Base-by-base conservation (phyloP, 2,888 invertebrate species). In the Lasioglossum morio region DNA sequence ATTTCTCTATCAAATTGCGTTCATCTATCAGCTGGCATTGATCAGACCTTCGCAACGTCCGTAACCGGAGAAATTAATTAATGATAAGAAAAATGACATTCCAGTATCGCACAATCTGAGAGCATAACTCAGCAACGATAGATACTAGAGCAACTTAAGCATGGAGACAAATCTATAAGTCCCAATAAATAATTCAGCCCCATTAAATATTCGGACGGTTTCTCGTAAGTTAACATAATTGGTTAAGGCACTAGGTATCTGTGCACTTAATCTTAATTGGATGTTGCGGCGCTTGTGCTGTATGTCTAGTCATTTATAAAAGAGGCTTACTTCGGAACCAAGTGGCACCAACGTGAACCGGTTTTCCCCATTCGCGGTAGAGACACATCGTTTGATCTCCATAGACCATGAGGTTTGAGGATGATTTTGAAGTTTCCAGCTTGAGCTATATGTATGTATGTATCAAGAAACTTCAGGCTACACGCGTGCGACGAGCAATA, bases 261-360 rank as follows among this genome's bases (percentile, higher is more conserved):
- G 77, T 57, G 81, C 81, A 72, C 66, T 80, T 76, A 53, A 80
- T 80, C 80, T 80, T 80, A 86, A 86, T 81, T 86, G 85, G 85
- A 81, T 46, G 70, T 19, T 74, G n/a, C 77, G 74, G 66, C 48
- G 66, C 85, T 81, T 81, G 74, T 74, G 66, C 72, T 86, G 74
- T 63, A 74, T 48, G 60, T 69, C 85, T 75, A 63, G 81, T 74
- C 85, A 63, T 85, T 85, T 81, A 74, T 81, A 77, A 85, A 86
- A 81, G 76, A 57, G 81, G 85, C 81, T 81, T 74, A 74, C 60
- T 48, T 46, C 37, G 70, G 57, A 14, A 34, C 34, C 75, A 53
- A 57, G 16, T 43, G 69, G 70, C 66, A 69, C 57, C 53, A 66
- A 66, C 40, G 75, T 23, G 66, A 79, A 85, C 79, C 85, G 83